Conservation (phyloP, 2,888 invertebrate genomes). For the Diaphora mendica region DNA sequence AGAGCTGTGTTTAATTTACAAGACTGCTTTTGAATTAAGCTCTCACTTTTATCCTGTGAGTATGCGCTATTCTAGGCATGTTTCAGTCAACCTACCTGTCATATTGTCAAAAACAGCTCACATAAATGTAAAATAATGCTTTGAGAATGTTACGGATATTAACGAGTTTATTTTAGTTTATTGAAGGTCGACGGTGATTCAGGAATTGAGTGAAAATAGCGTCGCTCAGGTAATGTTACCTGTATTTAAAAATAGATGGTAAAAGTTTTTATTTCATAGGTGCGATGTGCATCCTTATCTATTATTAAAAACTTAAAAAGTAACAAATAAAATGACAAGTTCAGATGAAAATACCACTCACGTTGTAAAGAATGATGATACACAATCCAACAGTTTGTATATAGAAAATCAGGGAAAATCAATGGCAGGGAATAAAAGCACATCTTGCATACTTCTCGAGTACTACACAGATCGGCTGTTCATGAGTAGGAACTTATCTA, state of each 20-base stretch:
- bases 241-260: conserved; percentile 23
- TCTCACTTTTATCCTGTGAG: conserved; percentile 28
- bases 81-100: conserved; percentile 41
- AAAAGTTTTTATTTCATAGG: not conserved
- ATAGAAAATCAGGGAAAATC: conserved; percentile 2
- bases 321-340: not conserved
- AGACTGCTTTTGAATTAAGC: not conserved
- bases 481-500: not conserved
- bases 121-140: conserved; percentile 50
- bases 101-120: conserved; percentile 44
- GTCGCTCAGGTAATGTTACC: conserved; percentile 42
- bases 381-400: not conserved
- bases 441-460: not conserved
- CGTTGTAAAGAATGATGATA: no score
- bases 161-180: conserved; percentile 39
- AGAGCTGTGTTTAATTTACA: not conserved
- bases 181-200: conserved; percentile 46
- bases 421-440: not conserved
- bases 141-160: conserved; percentile 30
- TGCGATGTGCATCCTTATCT: not conserved
- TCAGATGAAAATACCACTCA: not conserved
- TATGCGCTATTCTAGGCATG: conserved; percentile 40
- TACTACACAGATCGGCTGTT: not conserved
- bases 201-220: conserved; percentile 28
- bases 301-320: not conserved